Percentiles rank a stretch among this genome's conserved stretches.
Conservation (phyloP, 2,888 invertebrate species). For the Synergus laeviventris region DNA sequence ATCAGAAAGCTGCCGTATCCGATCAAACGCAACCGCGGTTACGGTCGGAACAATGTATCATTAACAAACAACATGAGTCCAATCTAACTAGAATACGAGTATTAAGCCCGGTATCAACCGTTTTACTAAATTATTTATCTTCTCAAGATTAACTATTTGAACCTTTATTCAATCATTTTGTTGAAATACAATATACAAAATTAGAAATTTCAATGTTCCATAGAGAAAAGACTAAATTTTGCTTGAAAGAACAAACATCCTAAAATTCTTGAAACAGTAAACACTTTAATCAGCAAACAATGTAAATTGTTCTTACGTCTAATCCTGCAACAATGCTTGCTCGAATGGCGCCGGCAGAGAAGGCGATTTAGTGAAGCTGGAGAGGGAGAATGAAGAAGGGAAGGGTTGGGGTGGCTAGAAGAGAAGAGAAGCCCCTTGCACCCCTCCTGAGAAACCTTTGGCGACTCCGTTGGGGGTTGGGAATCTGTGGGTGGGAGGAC, state of each 20-base stretch:
- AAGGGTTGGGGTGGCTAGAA: conserved; percentile 42
- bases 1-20: not conserved
- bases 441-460: conserved; percentile 42
- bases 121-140: not conserved
- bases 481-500: conserved; percentile 53
- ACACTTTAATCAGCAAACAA: conserved; percentile 21
- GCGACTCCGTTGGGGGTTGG: conserved; percentile 28
- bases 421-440: conserved; percentile 20
- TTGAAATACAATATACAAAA: not conserved
- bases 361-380: conserved; percentile 50
- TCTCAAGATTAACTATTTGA: not conserved
- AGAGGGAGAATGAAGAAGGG: conserved; percentile 40
- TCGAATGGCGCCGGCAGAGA: conserved; percentile 67
- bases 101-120: not conserved
- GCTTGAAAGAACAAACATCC: not conserved
- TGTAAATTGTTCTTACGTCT: conserved; percentile 47
- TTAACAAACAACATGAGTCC: not conserved
- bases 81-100: not conserved
- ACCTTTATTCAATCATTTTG: not conserved
- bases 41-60: not conserved
- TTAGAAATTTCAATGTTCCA: not conserved
- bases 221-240: not conserved
- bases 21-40: not conserved
- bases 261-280: not conserved
- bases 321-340: conserved; percentile 69